A percentile compares a stretch with the other conserved stretches of the same genome.
Conservation (phyloP, 1,140 invertebrate species). For the Nomia melanderi region DNA sequence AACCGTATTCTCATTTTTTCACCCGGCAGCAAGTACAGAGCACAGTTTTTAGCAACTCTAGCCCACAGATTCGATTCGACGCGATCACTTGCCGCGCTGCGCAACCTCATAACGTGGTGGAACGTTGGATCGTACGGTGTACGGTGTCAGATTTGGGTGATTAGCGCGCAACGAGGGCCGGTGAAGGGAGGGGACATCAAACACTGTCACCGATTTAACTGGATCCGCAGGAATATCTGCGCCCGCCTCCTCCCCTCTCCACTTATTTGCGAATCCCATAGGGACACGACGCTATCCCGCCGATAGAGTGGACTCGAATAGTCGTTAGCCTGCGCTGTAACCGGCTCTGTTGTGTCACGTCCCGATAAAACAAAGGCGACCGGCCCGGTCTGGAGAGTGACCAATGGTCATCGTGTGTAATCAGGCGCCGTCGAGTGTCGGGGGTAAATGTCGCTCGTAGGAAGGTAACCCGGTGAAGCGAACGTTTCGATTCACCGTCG, state of each 20-base stretch:
- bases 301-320: constrained; percentile 19
- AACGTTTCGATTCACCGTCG: constrained; percentile 1
- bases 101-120: no score
- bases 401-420: constrained; percentile 66
- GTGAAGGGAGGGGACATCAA: constrained; percentile 7
- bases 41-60: no score
- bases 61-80: no score
- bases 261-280: constrained; percentile 27
- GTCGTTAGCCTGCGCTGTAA: constrained; percentile 26
- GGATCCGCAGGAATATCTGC: background rate
- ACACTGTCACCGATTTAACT: background rate
- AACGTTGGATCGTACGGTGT: no score
- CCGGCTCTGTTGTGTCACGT: constrained; percentile 34
- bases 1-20: no score
- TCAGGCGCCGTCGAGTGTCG: constrained; percentile 62
- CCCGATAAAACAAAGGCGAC: constrained; percentile 69
- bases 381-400: constrained; percentile 57
- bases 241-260: background rate
- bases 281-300: constrained; percentile 9
- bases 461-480: background rate
- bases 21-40: no score
- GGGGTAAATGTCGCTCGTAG: constrained; percentile 23
- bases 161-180: no score
- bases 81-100: no score
- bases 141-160: background rate